These are phyloP conservation scores for Belonocnema kinseyi DNA, from an alignment of 1,140 invertebrate genomes.

Conservation along the genomic window DNA sequence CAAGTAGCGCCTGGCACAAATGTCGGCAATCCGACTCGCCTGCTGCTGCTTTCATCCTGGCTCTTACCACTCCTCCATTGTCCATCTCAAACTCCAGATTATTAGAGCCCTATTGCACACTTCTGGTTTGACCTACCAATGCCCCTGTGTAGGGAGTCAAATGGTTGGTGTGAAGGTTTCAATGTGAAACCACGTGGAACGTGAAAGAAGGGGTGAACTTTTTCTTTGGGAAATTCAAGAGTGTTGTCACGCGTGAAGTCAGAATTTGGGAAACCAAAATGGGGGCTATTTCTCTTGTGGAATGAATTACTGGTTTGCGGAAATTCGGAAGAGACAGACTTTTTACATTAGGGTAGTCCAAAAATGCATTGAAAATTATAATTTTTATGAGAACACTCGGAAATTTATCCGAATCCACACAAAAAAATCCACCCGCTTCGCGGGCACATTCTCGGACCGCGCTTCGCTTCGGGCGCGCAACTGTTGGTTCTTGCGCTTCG, in stretches of 20 bases:
- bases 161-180: neutral
- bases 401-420: too few relatives aligned
- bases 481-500: too few relatives aligned
- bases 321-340: too few relatives aligned
- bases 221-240: neutral
- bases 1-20: slow-evolving; percentile 47
- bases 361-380: too few relatives aligned
- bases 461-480: too few relatives aligned
- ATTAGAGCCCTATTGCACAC: slow-evolving; percentile 41
- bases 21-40: slow-evolving; percentile 48
- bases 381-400: too few relatives aligned
- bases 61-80: slow-evolving; percentile 45
- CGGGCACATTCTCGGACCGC: too few relatives aligned
- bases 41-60: slow-evolving; percentile 42
- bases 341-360: too few relatives aligned
- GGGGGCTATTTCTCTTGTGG: neutral
- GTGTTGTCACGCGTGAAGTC: neutral
- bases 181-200: neutral
- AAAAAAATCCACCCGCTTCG: too few relatives aligned
- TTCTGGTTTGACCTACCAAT: neutral
- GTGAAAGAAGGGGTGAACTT: slow-evolving; percentile 10
- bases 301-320: too few relatives aligned
- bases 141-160: neutral
- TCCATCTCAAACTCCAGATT: slow-evolving; percentile 46
- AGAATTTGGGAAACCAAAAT: neutral